These are phyloP conservation scores for Myripristis murdjan DNA, from an alignment of 2,797 vertebrate species.

Conservation along the genomic window DNA sequence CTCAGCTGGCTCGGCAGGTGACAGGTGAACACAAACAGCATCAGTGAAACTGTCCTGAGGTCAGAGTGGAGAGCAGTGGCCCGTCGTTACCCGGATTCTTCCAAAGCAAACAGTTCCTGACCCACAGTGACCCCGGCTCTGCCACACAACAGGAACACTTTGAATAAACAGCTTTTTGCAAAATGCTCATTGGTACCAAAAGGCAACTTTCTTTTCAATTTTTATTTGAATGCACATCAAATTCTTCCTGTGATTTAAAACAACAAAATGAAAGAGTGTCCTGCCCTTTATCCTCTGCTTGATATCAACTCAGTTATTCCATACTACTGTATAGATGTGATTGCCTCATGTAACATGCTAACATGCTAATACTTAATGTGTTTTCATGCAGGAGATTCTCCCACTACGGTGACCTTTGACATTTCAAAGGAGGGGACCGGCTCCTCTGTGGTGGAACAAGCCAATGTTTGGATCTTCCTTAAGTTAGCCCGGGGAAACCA, in stretches of 20 bases:
- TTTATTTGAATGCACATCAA: no score
- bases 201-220: not conserved
- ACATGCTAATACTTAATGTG: slow-evolving; percentile 46
- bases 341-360: not conserved
- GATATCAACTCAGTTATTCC: not conserved
- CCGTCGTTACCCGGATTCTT: not conserved
- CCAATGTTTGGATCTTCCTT: slow-evolving; percentile 95
- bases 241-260: no score
- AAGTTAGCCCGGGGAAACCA: slow-evolving; percentile 90
- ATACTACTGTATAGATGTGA: not conserved
- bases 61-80: not conserved
- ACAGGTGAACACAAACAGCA: no score
- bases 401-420: slow-evolving; percentile 91
- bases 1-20: not conserved
- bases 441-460: slow-evolving; percentile 89
- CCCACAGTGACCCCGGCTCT: slow-evolving; percentile 16
- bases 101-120: slow-evolving; percentile 25
- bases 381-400: slow-evolving; percentile 83
- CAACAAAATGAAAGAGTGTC: no score
- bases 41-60: not conserved
- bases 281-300: no score
- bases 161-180: slow-evolving; percentile 46
- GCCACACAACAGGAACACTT: slow-evolving; percentile 37
- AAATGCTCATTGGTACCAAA: not conserved
- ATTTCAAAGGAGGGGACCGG: slow-evolving; percentile 90